These are phyloP conservation scores for Macrophya alboannulata DNA, from an alignment of 2,888 invertebrate genomes.

Conservation along the genomic window DNA sequence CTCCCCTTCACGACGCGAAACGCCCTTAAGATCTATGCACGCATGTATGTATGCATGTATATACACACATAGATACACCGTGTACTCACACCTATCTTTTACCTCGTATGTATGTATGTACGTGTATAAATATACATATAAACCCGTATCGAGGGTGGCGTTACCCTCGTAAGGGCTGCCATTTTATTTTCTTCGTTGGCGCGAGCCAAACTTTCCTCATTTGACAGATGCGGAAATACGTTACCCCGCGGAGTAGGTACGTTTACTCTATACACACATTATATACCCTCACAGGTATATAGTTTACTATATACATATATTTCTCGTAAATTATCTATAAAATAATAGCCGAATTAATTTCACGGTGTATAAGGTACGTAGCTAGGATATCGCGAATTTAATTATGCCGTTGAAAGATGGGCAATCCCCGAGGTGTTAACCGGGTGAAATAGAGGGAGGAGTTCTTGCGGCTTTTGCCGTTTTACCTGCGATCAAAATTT, in stretches of 20 bases:
- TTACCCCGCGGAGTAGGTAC: conserved; percentile 26
- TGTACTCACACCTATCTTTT: conserved; percentile 41
- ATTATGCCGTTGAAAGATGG: background rate
- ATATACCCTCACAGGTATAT: background rate
- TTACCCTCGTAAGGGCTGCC: conserved; percentile 42
- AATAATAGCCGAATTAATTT: background rate
- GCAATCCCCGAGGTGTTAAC: background rate
- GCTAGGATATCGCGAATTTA: background rate
- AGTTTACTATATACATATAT: background rate
- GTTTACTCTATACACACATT: background rate
- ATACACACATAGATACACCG: background rate
- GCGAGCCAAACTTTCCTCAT: conserved; percentile 50
- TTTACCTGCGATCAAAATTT: background rate
- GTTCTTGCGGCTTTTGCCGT: background rate
- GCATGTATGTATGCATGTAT: background rate
- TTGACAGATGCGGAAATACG: conserved; percentile 56
- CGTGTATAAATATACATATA: conserved; percentile 42
- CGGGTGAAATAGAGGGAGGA: too few species aligned
- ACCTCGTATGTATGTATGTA: background rate
- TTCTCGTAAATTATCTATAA: background rate
- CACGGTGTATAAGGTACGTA: background rate
- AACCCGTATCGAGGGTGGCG: conserved; percentile 52
- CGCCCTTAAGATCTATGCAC: conserved; percentile 32
- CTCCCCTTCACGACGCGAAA: conserved; percentile 57
- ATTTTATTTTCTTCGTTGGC: conserved; percentile 48